Percentiles rank a stretch among this genome's conserved stretches.
These are phyloP conservation scores for Drosophila seguyi DNA, from an alignment of 1,140 invertebrate species.

Conservation along the genomic window DNA sequence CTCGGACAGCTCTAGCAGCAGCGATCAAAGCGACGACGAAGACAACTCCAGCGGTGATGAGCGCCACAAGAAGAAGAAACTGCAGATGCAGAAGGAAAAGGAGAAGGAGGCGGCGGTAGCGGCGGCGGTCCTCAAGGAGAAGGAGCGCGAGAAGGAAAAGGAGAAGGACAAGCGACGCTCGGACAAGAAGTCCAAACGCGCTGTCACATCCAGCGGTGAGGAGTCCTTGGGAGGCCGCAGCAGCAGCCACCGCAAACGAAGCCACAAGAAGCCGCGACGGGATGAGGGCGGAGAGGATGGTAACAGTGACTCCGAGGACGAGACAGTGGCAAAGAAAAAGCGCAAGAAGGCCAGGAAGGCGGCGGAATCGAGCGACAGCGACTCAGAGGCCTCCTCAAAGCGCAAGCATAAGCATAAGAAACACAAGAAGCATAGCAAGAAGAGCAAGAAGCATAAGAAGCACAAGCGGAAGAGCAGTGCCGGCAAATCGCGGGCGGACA, in stretches of 20 bases:
- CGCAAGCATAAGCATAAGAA: slow-evolving; percentile 88
- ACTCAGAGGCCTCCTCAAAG: slow-evolving; percentile 87
- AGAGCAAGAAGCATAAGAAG: slow-evolving; percentile 89
- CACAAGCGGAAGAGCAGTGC: slow-evolving; percentile 86
- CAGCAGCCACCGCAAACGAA: slow-evolving; percentile 60
- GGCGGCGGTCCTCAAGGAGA: slow-evolving; percentile 40
- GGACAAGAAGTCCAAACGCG: slow-evolving; percentile 66
- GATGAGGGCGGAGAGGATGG: slow-evolving; percentile 78
- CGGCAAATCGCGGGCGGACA: slow-evolving; percentile 86
- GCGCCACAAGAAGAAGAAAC: slow-evolving; percentile 77
- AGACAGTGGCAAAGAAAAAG: slow-evolving; percentile 86
- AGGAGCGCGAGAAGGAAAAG: slow-evolving; percentile 45
- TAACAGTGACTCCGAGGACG: slow-evolving; percentile 78
- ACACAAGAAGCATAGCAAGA: slow-evolving; percentile 90
- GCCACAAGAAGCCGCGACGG: slow-evolving; percentile 81
- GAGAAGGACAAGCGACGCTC: slow-evolving; percentile 53
- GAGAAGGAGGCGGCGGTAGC: slow-evolving; percentile 27
- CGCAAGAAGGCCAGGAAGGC: slow-evolving; percentile 85
- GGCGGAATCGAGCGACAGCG: slow-evolving; percentile 87
- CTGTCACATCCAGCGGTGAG: slow-evolving; percentile 33
- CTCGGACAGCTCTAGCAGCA: slow-evolving; percentile 70
- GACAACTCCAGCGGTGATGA: slow-evolving; percentile 65
- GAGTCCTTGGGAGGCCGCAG: slow-evolving; percentile 14
- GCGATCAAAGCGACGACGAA: slow-evolving; percentile 78
- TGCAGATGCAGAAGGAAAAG: slow-evolving; percentile 31